Base-by-base conservation (phyloP, 2,113 vertebrate genomes). In the Hypanus sabinus region DNA sequence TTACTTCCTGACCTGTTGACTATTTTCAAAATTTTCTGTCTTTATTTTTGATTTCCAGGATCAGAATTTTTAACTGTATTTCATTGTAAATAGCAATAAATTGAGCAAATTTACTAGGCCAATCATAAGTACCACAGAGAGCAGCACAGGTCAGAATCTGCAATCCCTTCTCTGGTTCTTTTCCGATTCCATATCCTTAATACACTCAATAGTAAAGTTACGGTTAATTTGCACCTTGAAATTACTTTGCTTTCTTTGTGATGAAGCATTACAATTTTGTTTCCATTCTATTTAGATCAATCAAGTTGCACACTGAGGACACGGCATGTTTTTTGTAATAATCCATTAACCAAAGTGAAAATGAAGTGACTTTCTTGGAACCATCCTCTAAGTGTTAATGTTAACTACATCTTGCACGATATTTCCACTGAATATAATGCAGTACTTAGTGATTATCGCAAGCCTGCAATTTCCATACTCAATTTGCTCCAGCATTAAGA, bases 331-430 rank as follows among this genome's bases (percentile, higher is more conserved):
- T 83, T 55, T 75, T 20, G 36, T 93, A 73, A 73, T 38, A 93
- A 93, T 93, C 36, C 4, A 73, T 73, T 73, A 71, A 93, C 38
- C 73, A 0, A 93, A 73, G 24, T 73, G 70, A 93, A 93, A 93
- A 46, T 93, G 33, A 71, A 73, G 68, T 65, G 70, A 71, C 33
- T 38, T 92, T 71, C 68, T 55, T 46, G 65, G 20, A 93, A 73
- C 11, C 22, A 73, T 93, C 68, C 70, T 93, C 27, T 73, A 55
- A 1, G 36, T 75, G 91, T 14, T 93, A 27, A 73, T 55, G 38
- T 46, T 75, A 92, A 46, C 90, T 73, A 33, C 68, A 93, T 55
- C 57, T 65, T 90, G 14, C 85, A 68, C 30, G 65, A 33, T n/a
- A 12, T 55, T 27, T 55, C 70, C 20, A 46, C 68, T 93, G 91